A percentile compares a stretch with the other conserved stretches of the same genome.
These are phyloP conservation scores for Frankliniella fusca DNA, from an alignment of 2,888 invertebrate species.

Conservation along the genomic window DNA sequence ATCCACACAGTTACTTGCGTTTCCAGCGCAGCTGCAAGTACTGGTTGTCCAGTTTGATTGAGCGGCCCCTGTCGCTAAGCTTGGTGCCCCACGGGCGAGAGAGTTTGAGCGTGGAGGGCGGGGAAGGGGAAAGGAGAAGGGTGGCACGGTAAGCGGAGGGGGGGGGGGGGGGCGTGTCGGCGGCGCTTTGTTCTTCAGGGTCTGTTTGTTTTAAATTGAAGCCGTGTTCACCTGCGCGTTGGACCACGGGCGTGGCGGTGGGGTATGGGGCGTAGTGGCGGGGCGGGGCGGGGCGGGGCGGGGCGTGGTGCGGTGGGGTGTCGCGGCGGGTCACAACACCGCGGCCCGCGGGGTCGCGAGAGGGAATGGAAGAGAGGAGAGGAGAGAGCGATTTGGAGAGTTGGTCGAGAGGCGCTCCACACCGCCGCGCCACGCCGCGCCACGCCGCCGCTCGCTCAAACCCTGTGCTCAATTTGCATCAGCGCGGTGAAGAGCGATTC, in stretches of 20 bases:
- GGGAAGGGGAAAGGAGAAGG: neutral
- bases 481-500: too few relatives aligned
- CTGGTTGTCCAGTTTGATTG: too few relatives aligned
- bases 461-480: too few relatives aligned
- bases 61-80: too few relatives aligned
- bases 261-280: neutral
- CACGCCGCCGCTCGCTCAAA: too few relatives aligned
- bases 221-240: neutral
- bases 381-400: neutral
- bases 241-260: too few relatives aligned
- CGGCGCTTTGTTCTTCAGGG: conserved; percentile 17
- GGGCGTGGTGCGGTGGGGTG: neutral
- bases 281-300: neutral
- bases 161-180: neutral
- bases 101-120: neutral
- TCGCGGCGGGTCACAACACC: neutral
- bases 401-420: too few relatives aligned
- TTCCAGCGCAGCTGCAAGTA: too few relatives aligned
- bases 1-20: too few relatives aligned
- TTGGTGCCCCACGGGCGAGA: too few relatives aligned
- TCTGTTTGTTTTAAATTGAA: conserved; percentile 15
- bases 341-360: too few relatives aligned
- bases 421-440: too few relatives aligned
- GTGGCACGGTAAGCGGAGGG: neutral
- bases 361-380: neutral